Conservation (phyloP, 2,113 vertebrate species). For the Barnardius zonarius region DNA sequence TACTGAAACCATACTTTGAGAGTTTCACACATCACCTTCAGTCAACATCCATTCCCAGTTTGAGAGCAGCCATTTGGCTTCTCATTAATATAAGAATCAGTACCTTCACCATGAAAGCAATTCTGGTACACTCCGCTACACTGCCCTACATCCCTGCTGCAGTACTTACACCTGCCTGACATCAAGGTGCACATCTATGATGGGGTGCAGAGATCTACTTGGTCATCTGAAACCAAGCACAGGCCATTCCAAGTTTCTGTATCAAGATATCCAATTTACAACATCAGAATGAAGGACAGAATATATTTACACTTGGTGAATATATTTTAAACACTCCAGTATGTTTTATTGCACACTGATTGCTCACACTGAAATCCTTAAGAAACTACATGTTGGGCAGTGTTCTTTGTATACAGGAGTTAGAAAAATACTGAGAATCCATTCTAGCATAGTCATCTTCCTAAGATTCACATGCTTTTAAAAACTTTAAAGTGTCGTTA, state of each 20-base stretch:
- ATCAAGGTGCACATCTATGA: fast-evolving
- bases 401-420: neutral
- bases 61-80: neutral
- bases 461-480: neutral
- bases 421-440: neutral
- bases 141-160: neutral
- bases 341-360: neutral
- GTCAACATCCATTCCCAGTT: fast-evolving
- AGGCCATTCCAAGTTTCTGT: neutral
- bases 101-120: neutral
- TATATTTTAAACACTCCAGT: neutral
- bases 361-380: neutral
- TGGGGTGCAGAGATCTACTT: neutral
- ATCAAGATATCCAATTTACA: neutral
- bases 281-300: neutral
- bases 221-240: neutral
- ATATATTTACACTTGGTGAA: neutral
- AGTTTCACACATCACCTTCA: neutral
- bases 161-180: neutral
- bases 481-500: neutral
- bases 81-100: neutral
- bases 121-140: fast-evolving
- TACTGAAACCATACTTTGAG: neutral
- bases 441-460: neutral
- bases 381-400: neutral